Evolutionary conservation across 2,797 vertebrate genomes (phyloP).

Genomic region (Podarcis siculus): DNA sequence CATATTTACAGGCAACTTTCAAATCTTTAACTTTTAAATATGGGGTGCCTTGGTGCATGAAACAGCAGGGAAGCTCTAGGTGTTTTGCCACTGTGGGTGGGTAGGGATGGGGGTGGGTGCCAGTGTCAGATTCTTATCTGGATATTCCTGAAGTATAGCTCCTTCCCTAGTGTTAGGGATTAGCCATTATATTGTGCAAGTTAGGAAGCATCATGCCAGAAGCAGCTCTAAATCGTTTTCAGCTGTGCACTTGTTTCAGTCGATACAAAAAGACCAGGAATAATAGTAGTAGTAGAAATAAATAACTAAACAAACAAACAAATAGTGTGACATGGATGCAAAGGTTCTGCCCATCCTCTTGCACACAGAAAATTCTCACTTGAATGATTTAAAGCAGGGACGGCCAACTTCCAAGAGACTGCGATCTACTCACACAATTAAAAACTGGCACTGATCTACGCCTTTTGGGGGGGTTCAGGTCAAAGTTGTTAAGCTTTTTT

Average conservation of each 20-base stretch:
- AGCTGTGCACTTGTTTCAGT: not conserved
- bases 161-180: not conserved
- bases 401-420: too few species aligned
- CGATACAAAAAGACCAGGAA: not conserved
- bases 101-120: not conserved
- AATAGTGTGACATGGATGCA: not conserved
- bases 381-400: too few species aligned
- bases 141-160: not conserved
- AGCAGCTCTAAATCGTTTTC: not conserved
- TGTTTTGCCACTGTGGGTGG: not conserved
- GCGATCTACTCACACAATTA: too few species aligned
- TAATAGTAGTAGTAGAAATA: not conserved
- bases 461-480: too few species aligned
- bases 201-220: not conserved
- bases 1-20: not conserved
- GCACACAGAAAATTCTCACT: not conserved
- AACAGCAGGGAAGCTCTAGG: not conserved
- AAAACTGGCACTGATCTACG: too few species aligned
- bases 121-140: not conserved
- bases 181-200: not conserved
- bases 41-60: not conserved
- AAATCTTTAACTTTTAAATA: not conserved
- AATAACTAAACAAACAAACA: too few species aligned
- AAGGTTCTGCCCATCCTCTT: not conserved
- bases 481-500: too few species aligned